Base-by-base conservation (phyloP, 2,113 vertebrate genomes). In the Connochaetes taurinus region DNA sequence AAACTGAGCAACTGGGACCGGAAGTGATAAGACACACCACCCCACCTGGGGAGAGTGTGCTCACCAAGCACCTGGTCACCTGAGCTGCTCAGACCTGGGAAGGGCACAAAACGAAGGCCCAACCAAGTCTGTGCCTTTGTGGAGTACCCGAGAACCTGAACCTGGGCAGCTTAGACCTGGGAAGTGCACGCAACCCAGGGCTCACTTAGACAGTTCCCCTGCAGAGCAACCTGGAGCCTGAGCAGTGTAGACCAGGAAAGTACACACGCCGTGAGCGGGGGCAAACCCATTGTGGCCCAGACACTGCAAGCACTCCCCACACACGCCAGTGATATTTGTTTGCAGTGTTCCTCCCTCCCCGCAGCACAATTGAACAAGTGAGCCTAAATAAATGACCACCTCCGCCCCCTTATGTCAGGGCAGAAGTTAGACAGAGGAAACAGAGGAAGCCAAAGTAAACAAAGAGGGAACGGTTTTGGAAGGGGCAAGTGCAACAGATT, bases 1-100 rank as follows among this genome's bases (percentile, higher is more conserved):
- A 64, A n/a, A 64, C 33, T 1, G 0, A 64, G 62, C 7, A 7
- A 16, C 62, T 4, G 16, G 33, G 33, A 64, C 31, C 0, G 0
- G 16, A 67, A 7, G 62, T n/a, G 33, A 5, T 67, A 67, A 67
- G 33, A 67, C 16, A 1, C 62, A 36, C 33, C 0, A 0, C 64
- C 17, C 7, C 7, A 21, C 64, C 17, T 67, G 17, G 64, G 64
- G 8, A 36, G 64, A 67, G 17, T 67, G 33, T 33, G 10, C 64
- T 67, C 33, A 0, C 64, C 64, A 67, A 67, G 17, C 8, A 67
- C 64, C 33, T 9, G 16, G 64, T n/a, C 0, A 0, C 64, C 33
- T 5, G 64, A 67, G 64, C 33, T 36, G 33, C 64, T 67, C 4
- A 9, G 33, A 67, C 64, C 33, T 36, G 33, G 64, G 64, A 67